Evolutionary conservation across 2,888 invertebrate genomes (phyloP).

Genomic region (Ryuthela nishihirai): DNA sequence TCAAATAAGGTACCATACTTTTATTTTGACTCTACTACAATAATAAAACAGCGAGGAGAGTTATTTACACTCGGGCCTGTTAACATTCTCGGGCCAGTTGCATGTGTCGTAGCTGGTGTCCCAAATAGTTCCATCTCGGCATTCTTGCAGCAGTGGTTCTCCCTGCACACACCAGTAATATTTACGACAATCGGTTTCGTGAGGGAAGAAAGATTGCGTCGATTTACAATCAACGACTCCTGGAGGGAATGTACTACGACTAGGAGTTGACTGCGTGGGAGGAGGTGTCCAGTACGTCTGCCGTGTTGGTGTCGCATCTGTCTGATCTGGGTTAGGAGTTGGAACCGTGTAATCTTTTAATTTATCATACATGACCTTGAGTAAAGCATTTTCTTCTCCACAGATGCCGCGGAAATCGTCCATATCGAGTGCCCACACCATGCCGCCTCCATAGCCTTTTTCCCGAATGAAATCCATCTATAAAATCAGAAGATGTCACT

Average conservation of each 20-base stretch:
- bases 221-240: neutral
- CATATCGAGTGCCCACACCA: conserved; percentile 42
- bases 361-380: conserved; percentile 65
- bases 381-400: conserved; percentile 60
- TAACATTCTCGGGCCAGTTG: conserved; percentile 60
- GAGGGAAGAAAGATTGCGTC: neutral
- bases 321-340: neutral
- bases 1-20: too few species aligned
- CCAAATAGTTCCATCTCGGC: conserved; percentile 70
- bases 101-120: conserved; percentile 67
- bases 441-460: conserved; percentile 42
- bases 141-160: conserved; percentile 66
- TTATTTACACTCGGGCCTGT: conserved; percentile 39
- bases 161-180: conserved; percentile 83
- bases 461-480: conserved; percentile 46
- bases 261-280: neutral
- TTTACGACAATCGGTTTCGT: conserved; percentile 53
- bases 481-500: too few species aligned
- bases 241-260: conserved; percentile 56
- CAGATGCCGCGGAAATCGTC: conserved; percentile 45
- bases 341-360: conserved; percentile 62
- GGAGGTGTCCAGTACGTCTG: conserved; percentile 73
- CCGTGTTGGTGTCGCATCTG: too few species aligned
- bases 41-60: too few species aligned
- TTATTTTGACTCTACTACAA: too few species aligned